These are phyloP conservation scores for Tapera naevia DNA, from an alignment of 2,797 vertebrate species.

Conservation along the genomic window DNA sequence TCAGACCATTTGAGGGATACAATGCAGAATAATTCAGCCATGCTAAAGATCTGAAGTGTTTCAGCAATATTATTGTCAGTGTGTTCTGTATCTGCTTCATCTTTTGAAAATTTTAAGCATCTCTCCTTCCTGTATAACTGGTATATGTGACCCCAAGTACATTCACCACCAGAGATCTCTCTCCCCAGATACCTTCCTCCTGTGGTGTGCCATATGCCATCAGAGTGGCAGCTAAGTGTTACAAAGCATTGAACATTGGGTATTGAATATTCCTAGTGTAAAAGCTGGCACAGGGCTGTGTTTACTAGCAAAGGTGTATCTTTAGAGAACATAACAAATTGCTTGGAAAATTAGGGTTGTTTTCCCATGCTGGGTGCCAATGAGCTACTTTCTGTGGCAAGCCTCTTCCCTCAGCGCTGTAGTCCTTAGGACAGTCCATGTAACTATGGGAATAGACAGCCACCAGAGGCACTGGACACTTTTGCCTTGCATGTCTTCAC, in stretches of 20 bases:
- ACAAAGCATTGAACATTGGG: neutral
- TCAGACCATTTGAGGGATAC: constrained; percentile 37
- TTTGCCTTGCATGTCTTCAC: neutral
- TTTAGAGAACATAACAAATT: neutral
- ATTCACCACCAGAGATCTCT: neutral
- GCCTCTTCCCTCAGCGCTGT: neutral
- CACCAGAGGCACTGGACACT: neutral
- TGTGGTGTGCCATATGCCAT: neutral
- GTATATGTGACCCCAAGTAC: neutral
- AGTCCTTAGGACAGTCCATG: neutral
- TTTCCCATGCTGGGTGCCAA: neutral
- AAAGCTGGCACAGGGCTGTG: neutral
- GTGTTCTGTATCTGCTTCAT: neutral
- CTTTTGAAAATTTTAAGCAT: neutral
- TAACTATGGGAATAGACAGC: neutral
- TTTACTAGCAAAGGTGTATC: neutral
- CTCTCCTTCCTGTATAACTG: neutral
- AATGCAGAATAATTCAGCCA: neutral
- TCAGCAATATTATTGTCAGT: neutral
- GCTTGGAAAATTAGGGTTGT: neutral
- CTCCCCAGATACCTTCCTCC: neutral
- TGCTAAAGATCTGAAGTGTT: constrained; percentile 11
- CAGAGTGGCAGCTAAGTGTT: neutral
- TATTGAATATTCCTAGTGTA: neutral
- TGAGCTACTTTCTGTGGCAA: neutral